Evolutionary conservation across 2,797 vertebrate species (phyloP), one percentile per base, ranked within the genome.

Genomic region (Helicolenus hilgendorfi): DNA sequence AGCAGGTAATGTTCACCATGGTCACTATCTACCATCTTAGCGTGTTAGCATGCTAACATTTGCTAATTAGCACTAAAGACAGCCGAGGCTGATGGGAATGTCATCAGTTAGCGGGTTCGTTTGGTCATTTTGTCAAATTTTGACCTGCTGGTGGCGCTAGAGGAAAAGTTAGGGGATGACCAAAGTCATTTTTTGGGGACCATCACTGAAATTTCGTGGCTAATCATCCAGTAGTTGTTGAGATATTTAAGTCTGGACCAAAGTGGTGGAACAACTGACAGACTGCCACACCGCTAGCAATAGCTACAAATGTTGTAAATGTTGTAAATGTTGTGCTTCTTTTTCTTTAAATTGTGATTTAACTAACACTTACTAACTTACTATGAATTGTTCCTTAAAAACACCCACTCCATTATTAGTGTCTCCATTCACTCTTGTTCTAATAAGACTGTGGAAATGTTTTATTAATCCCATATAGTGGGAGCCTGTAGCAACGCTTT

Each of bases 381-480:
- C 22, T 33, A 35, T 49, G 20, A 53, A 24, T 38, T 71, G n/a
- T 5, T 24, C 24, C 3, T 10, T 2, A 20, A 24, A 18, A 33
- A 41, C 27, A n/a, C 2, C 5, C 4, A 14, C 4, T n/a, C 14
- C 27, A 13, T 67, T 27, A 55, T 41, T 24, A 4, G 3, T 22
- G 35, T 58, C 8, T 55, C 18, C 31, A 5, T 38, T 72, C 18
- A 24, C 15, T 41, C 26, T 63, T 45, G 4, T 27, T 49, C 27
- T 29, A 22, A 53, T 65, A 18, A 22, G 33, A 72, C 36, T 38
- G 15, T 22, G 5, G n/a, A 60, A 4, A 20, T 63, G 18, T 81
- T 89, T 83, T 72, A 84, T 79, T 81, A 68, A 75, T 84, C 67
- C 55, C 70, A 74, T 83, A 74, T 36, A 83, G 45, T 11, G 20